Evolutionary conservation across 1,140 invertebrate genomes (phyloP).

Genomic region (Caenorhabditis briggsae): DNA sequence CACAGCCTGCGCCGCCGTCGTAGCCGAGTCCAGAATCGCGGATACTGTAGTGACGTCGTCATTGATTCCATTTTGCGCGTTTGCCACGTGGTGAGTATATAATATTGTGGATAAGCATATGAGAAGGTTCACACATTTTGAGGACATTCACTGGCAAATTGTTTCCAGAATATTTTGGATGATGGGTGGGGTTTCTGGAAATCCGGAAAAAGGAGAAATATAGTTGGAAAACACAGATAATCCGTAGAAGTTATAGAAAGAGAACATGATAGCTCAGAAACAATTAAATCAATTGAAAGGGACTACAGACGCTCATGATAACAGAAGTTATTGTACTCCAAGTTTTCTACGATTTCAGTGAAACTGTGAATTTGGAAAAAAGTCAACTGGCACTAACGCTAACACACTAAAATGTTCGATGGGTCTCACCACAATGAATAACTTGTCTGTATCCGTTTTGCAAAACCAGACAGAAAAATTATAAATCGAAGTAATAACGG

Average conservation of each 20-base stretch:
- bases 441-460: too few relatives aligned
- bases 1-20: background rate
- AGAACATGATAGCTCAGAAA: too few relatives aligned
- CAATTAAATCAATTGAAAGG: too few relatives aligned
- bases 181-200: background rate
- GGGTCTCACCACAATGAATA: too few relatives aligned
- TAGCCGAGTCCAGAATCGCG: constrained; percentile 10
- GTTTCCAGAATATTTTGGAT: background rate
- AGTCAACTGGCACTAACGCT: too few relatives aligned
- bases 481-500: too few relatives aligned
- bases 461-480: too few relatives aligned
- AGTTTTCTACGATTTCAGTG: too few relatives aligned
- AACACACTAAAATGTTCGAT: too few relatives aligned
- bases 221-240: background rate
- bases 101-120: background rate
- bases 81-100: background rate
- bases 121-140: background rate
- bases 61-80: constrained; percentile 11
- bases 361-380: too few relatives aligned
- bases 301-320: too few relatives aligned
- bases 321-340: too few relatives aligned
- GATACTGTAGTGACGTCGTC: constrained; percentile 7
- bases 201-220: background rate
- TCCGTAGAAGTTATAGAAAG: background rate
- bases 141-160: constrained; percentile 30